Evolutionary conservation across 2,888 invertebrate genomes (phyloP).

Genomic region (Torymus aiolomorphi): DNA sequence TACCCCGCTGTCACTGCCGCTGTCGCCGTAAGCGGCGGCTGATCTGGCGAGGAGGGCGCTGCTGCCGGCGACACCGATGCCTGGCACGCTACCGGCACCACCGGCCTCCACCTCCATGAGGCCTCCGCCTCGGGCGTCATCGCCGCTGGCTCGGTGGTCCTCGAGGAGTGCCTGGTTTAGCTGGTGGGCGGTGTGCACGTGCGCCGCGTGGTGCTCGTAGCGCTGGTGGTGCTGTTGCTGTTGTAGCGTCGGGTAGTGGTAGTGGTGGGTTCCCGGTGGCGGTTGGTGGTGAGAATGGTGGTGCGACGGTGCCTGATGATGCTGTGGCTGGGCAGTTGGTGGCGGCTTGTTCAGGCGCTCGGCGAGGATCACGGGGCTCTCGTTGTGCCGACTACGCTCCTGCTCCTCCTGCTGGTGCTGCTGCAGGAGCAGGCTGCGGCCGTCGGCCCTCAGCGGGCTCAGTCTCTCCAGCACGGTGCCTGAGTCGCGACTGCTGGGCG

Average conservation of each 20-base stretch:
- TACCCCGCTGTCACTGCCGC: constrained; percentile 82
- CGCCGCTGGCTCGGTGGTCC: constrained; percentile 50
- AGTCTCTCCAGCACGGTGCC: constrained; percentile 75
- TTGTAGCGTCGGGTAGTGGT: constrained; percentile 51
- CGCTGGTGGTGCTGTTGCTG: constrained; percentile 52
- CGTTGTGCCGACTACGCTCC: constrained; percentile 74
- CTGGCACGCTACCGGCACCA: constrained; percentile 66
- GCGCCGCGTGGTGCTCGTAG: constrained; percentile 52
- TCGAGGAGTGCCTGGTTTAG: constrained; percentile 55
- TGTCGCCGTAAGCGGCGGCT: constrained; percentile 76
- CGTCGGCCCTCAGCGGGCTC: constrained; percentile 74
- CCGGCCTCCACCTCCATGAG: constrained; percentile 71
- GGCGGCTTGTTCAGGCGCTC: constrained; percentile 73
- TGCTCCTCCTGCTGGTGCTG: constrained; percentile 72
- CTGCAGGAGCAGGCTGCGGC: constrained; percentile 72
- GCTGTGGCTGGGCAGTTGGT: constrained; percentile 63
- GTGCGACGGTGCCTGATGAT: constrained; percentile 62
- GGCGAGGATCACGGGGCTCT: constrained; percentile 73
- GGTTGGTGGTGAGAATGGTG: constrained; percentile 58
- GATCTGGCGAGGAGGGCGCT: constrained; percentile 57
- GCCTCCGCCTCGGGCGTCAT: constrained; percentile 54
- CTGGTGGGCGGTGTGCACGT: constrained; percentile 61
- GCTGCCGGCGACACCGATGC: constrained; percentile 71
- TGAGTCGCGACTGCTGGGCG: constrained; percentile 46
- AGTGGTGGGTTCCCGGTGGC: constrained; percentile 51